phyloP scores from a whole-genome alignment of 1,140 invertebrate species.

The Bombus confusus region DNA sequence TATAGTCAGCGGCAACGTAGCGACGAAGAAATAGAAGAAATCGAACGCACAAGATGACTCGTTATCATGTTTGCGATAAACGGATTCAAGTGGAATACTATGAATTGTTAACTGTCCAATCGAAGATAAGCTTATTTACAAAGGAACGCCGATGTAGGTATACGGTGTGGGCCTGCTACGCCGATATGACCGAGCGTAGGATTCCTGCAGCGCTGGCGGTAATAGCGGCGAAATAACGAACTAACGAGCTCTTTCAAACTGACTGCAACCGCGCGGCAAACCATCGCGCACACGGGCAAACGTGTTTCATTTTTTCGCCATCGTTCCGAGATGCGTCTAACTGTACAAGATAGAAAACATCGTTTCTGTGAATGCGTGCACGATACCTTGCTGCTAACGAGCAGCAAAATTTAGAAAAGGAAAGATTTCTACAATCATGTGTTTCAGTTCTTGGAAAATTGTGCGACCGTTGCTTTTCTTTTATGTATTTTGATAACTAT shows the following conservation, averaged over 20 bases:
- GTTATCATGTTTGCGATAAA: not conserved
- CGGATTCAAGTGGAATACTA: not conserved
- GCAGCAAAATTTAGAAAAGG: not conserved
- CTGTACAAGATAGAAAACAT: not conserved
- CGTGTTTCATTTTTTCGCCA: not conserved
- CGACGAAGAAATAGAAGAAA: not conserved
- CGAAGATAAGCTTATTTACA: conserved; percentile 15
- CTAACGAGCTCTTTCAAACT: not conserved
- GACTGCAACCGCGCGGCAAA: conserved; percentile 1
- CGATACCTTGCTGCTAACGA: not conserved
- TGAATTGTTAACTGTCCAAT: conserved; percentile 6
- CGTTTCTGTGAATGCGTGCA: not conserved
- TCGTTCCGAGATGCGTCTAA: not conserved
- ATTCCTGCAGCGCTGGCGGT: too few species aligned
- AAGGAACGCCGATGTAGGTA: not conserved
- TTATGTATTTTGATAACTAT: too few species aligned
- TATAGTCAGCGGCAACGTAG: conserved; percentile 4
- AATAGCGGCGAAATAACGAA: too few species aligned
- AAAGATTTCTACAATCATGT: not conserved
- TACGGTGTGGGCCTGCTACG: not conserved
- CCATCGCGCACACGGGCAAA: not conserved
- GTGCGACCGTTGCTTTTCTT: too few species aligned
- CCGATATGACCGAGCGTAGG: not conserved
- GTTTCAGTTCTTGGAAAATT: accelerated
- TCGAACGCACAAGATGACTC: not conserved